A percentile compares a stretch with the other conserved stretches of the same genome.
phyloP scores from a whole-genome alignment of 2,888 invertebrate species.

The Dichetophora obliterata region DNA sequence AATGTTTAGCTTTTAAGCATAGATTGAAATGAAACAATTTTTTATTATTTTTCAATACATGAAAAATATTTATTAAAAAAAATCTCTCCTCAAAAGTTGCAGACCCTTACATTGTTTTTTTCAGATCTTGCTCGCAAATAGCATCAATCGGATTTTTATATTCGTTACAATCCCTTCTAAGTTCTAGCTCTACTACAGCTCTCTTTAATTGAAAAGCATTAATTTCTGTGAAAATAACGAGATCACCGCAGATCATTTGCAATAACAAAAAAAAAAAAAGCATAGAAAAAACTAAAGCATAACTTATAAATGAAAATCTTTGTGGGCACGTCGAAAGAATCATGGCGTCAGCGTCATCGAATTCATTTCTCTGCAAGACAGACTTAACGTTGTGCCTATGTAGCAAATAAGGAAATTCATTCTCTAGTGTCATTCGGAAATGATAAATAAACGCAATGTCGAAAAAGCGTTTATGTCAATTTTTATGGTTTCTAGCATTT shows the following conservation, averaged over 20 bases:
- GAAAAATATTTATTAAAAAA: not conserved
- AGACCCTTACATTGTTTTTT: no score
- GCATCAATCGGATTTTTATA: no score
- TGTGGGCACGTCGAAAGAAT: not conserved
- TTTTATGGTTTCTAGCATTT: constrained; percentile 12
- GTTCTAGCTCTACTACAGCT: not conserved
- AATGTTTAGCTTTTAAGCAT: no score
- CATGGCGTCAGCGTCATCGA: not conserved
- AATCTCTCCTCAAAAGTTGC: no score
- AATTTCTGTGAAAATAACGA: constrained; percentile 1
- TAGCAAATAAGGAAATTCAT: constrained; percentile 2
- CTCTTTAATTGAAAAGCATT: constrained; percentile 13
- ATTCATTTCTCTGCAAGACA: not conserved
- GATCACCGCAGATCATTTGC: constrained; percentile 2
- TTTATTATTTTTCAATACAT: not conserved
- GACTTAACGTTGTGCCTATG: no score
- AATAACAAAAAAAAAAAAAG: not conserved
- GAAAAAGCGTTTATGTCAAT: constrained; percentile 10
- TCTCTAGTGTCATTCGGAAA: not conserved
- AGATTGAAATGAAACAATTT: no score
- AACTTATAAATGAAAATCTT: constrained; percentile 19
- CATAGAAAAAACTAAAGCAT: not conserved
- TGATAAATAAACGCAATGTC: constrained; percentile 5
- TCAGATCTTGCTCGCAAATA: no score
- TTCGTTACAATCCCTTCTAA: not conserved